Evolutionary conservation across 2,113 vertebrate genomes (phyloP).

Genomic region (Cyphomyrus discorhynchus): DNA sequence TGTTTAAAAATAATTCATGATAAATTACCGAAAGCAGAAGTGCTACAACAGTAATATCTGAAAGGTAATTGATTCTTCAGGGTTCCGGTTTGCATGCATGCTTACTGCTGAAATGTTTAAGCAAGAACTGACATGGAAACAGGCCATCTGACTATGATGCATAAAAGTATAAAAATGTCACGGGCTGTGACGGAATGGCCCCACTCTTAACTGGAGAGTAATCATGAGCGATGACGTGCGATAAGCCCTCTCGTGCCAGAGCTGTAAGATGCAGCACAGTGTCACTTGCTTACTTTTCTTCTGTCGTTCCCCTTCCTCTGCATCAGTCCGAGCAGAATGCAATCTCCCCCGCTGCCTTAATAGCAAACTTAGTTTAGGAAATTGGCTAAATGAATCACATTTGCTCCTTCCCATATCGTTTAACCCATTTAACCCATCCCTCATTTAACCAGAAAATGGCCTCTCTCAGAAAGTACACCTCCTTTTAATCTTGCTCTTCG

Average conservation of each 20-base stretch:
- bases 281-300: slow-evolving; percentile 33
- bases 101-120: background rate
- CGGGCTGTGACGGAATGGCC: slow-evolving; percentile 21
- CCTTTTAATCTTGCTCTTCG: background rate
- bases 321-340: background rate
- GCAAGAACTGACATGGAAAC: slow-evolving; percentile 20
- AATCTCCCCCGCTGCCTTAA: background rate
- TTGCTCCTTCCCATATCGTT: background rate
- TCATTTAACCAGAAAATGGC: background rate
- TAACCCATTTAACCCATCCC: background rate
- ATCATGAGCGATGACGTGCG: slow-evolving; percentile 46
- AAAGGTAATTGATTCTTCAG: background rate
- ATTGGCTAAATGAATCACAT: background rate
- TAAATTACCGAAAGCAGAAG: background rate
- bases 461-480: background rate
- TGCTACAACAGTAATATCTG: background rate
- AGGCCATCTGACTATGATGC: slow-evolving; percentile 19
- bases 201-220: slow-evolving; percentile 23
- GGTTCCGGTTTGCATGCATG: background rate
- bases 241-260: slow-evolving; percentile 21
- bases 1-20: background rate
- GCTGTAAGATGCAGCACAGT: slow-evolving; percentile 44
- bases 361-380: slow-evolving; percentile 1
- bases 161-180: slow-evolving; percentile 28
- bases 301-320: slow-evolving; percentile 20